Evolutionary conservation across 2,113 vertebrate genomes (phyloP).

Genomic region (Amphiprion percula): DNA sequence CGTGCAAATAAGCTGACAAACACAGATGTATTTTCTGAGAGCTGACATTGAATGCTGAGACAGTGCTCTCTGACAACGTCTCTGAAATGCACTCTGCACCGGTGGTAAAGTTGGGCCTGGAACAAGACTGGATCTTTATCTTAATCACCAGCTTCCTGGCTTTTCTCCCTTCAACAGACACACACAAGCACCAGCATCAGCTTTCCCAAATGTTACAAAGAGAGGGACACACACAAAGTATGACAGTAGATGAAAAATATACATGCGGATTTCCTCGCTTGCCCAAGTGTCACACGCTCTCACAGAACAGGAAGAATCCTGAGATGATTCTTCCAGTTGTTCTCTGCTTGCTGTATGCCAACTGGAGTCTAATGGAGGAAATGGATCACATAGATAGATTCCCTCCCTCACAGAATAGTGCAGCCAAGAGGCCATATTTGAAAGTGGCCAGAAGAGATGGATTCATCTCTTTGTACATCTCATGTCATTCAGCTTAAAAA

Average conservation of each 20-base stretch:
- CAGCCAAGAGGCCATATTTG: slow-evolving; percentile 49
- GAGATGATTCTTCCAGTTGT: slow-evolving; percentile 62
- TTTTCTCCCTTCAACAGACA: slow-evolving; percentile 7
- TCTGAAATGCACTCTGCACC: slow-evolving; percentile 41
- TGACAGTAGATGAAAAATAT: slow-evolving; percentile 45
- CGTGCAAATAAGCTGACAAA: slow-evolving; percentile 41
- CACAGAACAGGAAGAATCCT: slow-evolving; percentile 46
- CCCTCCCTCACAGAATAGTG: slow-evolving; percentile 14
- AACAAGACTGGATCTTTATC: slow-evolving; percentile 62
- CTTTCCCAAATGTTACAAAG: slow-evolving; percentile 11
- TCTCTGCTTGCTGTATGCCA: slow-evolving; percentile 53
- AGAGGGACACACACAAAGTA: background rate
- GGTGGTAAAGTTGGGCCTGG: slow-evolving; percentile 20
- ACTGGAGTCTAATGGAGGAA: slow-evolving; percentile 57
- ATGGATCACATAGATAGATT: slow-evolving; percentile 50
- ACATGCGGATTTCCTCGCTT: slow-evolving; percentile 28
- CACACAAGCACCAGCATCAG: background rate
- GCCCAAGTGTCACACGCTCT: slow-evolving; percentile 16
- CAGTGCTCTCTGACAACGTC: slow-evolving; percentile 31
- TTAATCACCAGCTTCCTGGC: slow-evolving; percentile 67
- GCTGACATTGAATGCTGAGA: slow-evolving; percentile 35
- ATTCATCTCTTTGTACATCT: slow-evolving; percentile 39
- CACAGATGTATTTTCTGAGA: slow-evolving; percentile 27
- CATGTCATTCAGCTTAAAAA: slow-evolving; percentile 37
- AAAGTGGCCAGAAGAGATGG: background rate